Evolutionary conservation across 2,888 invertebrate species (phyloP).

Genomic region (Subacronicta megacephala): DNA sequence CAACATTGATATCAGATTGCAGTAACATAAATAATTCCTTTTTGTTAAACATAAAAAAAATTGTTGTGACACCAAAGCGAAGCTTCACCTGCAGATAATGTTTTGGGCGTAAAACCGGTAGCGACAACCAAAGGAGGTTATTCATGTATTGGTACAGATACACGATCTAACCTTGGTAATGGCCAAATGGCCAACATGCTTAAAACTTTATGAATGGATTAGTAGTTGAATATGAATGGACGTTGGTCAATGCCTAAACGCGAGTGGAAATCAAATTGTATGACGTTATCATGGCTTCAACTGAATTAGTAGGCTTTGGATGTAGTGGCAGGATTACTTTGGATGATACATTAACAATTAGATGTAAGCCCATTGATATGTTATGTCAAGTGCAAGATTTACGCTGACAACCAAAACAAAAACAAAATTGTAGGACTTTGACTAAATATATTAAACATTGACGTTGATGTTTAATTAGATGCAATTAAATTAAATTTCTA

Average conservation of each 20-base stretch:
- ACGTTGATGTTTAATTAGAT: constrained; percentile 10
- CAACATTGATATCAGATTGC: constrained; percentile 66
- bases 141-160: constrained; percentile 66
- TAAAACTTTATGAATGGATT: constrained; percentile 74
- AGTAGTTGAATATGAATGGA: constrained; percentile 72
- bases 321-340: constrained; percentile 13
- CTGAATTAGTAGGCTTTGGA: constrained; percentile 36
- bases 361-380: constrained; percentile 23
- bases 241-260: constrained; percentile 62
- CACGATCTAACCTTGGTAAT: constrained; percentile 73
- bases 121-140: constrained; percentile 67
- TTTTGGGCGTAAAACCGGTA: constrained; percentile 83
- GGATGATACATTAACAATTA: constrained; percentile 23
- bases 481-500: constrained; percentile 34
- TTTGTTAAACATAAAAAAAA: constrained; percentile 69
- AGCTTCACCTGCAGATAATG: constrained; percentile 72
- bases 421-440: background rate
- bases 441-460: background rate
- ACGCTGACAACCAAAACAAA: background rate
- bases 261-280: constrained; percentile 64
- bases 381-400: constrained; percentile 5
- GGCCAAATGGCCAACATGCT: constrained; percentile 68
- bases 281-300: constrained; percentile 55
- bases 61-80: constrained; percentile 74
- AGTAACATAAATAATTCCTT: constrained; percentile 70